Percentiles rank a stretch among this genome's conserved stretches.
Evolutionary conservation across 2,113 vertebrate genomes (phyloP).

Genomic region (Prinia subflava): DNA sequence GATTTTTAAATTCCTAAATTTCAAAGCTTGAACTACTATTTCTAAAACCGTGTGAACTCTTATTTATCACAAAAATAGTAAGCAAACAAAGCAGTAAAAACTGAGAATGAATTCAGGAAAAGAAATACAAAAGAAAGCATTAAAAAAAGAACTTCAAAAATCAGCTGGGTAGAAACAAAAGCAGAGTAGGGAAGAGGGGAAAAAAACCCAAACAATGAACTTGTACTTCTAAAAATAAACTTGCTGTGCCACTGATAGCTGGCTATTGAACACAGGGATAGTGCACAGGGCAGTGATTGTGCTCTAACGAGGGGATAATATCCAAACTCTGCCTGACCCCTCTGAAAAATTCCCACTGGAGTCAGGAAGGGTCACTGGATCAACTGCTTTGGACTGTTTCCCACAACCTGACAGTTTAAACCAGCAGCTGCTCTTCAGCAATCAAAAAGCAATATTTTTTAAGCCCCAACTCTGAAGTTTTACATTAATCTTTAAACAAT

Average conservation of each 20-base stretch:
- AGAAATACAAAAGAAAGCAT: background rate
- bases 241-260: background rate
- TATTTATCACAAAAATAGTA: background rate
- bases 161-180: background rate
- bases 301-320: background rate
- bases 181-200: background rate
- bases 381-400: background rate
- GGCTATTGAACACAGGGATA: background rate
- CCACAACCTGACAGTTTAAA: background rate
- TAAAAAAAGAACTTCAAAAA: background rate
- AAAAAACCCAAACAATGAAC: background rate
- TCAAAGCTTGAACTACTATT: background rate
- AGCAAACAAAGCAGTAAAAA: background rate
- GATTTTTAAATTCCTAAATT: background rate
- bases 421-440: background rate
- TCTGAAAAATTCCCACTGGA: background rate
- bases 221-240: constrained; percentile 19
- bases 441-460: background rate
- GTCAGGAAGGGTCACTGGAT: background rate
- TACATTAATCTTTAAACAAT: background rate
- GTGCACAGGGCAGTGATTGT: background rate
- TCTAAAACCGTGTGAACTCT: background rate
- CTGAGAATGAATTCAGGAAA: background rate
- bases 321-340: background rate
- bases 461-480: background rate